Percentiles rank a stretch among this genome's conserved stretches.
These are phyloP conservation scores for Caenorhabditis sp. DNA, from an alignment of 2,888 invertebrate species.

Conservation along the genomic window DNA sequence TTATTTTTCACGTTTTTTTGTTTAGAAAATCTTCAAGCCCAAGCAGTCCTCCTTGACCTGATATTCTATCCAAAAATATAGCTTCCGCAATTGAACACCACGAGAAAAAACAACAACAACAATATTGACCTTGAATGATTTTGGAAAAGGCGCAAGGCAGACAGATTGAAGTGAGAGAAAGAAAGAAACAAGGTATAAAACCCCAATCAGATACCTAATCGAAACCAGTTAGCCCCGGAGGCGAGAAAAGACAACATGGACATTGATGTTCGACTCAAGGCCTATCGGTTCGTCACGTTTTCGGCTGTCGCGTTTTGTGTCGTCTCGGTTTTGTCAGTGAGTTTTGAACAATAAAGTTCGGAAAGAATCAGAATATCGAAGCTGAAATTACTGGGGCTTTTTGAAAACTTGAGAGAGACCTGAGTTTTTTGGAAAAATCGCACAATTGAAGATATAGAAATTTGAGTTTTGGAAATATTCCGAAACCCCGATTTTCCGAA, in stretches of 20 bases:
- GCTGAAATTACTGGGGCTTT: background rate
- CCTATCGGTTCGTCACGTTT: constrained; percentile 34
- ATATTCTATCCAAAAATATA: background rate
- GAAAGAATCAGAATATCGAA: background rate
- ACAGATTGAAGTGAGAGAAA: background rate
- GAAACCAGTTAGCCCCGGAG: background rate
- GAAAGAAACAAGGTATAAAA: background rate
- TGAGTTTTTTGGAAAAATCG: too few species aligned
- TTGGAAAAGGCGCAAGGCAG: background rate
- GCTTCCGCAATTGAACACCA: background rate
- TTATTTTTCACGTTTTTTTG: too few species aligned
- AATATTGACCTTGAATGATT: background rate
- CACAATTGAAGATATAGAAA: too few species aligned
- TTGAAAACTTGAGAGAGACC: background rate
- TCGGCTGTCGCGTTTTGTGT: constrained; percentile 36
- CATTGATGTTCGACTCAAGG: constrained; percentile 37
- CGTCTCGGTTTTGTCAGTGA: constrained; percentile 37
- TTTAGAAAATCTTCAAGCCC: too few species aligned
- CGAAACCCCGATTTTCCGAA: too few species aligned
- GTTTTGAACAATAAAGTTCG: too few species aligned
- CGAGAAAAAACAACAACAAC: background rate
- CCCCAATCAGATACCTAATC: background rate
- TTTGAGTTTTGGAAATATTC: too few species aligned
- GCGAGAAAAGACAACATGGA: constrained; percentile 7
- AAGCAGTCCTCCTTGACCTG: background rate